Conservation (phyloP, 1,140 invertebrate genomes). For the Pogonus chalceus region DNA sequence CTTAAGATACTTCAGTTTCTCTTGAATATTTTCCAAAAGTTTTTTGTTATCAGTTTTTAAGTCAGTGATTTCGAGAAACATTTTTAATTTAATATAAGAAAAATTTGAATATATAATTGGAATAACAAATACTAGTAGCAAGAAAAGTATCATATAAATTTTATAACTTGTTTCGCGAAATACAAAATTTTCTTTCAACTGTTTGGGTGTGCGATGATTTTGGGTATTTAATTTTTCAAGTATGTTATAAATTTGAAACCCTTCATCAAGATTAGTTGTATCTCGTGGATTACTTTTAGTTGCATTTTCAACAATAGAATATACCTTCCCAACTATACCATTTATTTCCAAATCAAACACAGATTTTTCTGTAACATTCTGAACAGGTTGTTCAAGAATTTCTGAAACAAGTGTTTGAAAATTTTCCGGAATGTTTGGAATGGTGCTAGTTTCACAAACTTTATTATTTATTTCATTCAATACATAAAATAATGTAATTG, state of each 20-base stretch:
- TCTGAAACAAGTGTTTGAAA: slow-evolving; percentile 1
- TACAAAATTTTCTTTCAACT: not conserved
- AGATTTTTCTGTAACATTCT: not conserved
- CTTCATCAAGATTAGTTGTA: not conserved
- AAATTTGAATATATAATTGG: not conserved
- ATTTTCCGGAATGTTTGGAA: not conserved
- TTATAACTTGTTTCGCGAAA: not conserved
- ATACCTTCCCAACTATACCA: not conserved
- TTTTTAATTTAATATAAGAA: not conserved
- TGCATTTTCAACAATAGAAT: not conserved
- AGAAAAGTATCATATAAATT: not conserved
- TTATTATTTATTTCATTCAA: not conserved
- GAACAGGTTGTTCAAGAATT: not conserved
- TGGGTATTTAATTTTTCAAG: not conserved
- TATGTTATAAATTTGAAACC: not conserved
- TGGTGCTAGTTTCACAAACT: not conserved
- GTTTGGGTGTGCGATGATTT: not conserved
- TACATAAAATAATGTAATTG: not conserved
- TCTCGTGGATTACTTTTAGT: not conserved
- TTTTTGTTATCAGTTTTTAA: not conserved
- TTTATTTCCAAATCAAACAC: not conserved
- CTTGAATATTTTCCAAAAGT: not conserved
- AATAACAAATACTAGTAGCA: not conserved
- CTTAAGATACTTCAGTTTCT: not conserved
- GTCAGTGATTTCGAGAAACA: not conserved